These are phyloP conservation scores for Rhizomys pruinosus DNA, from an alignment of 2,113 vertebrate genomes.

Conservation along the genomic window DNA sequence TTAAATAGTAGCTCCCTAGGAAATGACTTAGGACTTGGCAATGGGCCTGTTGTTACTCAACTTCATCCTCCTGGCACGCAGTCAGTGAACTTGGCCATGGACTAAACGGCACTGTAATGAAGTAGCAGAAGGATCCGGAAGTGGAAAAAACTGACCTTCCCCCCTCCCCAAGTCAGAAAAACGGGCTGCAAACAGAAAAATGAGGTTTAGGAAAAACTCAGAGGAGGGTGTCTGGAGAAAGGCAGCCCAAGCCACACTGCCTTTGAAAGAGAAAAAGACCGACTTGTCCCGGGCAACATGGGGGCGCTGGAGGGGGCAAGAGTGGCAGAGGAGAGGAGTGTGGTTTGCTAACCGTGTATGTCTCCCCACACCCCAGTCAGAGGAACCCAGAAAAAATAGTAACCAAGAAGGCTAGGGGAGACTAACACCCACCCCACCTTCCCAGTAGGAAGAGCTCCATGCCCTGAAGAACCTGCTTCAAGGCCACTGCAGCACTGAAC, in stretches of 20 bases:
- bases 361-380: background rate
- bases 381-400: background rate
- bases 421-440: background rate
- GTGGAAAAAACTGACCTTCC: background rate
- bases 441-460: background rate
- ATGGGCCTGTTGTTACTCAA: background rate
- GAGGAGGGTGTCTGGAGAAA: background rate
- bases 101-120: slow-evolving; percentile 18
- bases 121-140: background rate
- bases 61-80: background rate
- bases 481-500: too few species aligned
- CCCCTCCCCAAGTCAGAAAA: background rate
- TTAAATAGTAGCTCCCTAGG: background rate
- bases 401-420: background rate
- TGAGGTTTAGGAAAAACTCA: background rate
- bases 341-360: accelerated
- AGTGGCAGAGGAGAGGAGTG: background rate
- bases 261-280: background rate
- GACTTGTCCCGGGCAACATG: background rate
- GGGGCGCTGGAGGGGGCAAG: background rate
- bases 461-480: too few species aligned
- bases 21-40: slow-evolving; percentile 30
- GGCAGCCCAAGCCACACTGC: background rate
- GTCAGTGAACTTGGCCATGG: background rate
- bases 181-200: slow-evolving; percentile 28